These are phyloP conservation scores for Meloidogyne hapla DNA, from an alignment of 1,140 invertebrate species.

Conservation along the genomic window DNA sequence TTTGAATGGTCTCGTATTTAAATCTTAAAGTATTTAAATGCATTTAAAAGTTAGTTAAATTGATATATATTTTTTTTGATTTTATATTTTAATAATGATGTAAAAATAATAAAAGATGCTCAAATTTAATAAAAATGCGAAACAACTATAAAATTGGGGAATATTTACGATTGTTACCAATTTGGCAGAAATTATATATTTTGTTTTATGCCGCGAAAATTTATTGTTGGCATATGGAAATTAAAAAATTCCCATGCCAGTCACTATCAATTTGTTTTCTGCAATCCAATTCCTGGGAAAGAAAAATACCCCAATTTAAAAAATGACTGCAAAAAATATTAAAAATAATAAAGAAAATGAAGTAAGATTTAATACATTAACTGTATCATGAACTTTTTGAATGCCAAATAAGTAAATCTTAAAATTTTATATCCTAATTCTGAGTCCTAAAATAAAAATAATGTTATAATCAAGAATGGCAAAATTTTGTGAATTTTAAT, in stretches of 20 bases:
- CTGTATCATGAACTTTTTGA: neutral
- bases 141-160: neutral
- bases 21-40: no score
- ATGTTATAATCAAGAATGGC: no score
- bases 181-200: neutral
- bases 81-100: no score
- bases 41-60: no score
- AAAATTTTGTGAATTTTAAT: neutral
- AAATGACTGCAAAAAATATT: constrained; percentile 1
- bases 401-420: neutral
- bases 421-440: no score
- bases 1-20: no score
- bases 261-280: neutral
- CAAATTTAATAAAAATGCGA: no score
- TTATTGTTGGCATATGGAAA: neutral
- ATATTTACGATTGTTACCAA: neutral
- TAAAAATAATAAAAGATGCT: no score
- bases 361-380: neutral
- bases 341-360: neutral
- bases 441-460: no score
- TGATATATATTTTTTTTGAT: no score
- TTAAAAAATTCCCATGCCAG: constrained; percentile 1
- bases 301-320: neutral
- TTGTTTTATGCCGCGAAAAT: neutral
- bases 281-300: neutral